Base-by-base conservation (phyloP, 2,113 vertebrate genomes). In the human (Homo sapiens) region DNA sequence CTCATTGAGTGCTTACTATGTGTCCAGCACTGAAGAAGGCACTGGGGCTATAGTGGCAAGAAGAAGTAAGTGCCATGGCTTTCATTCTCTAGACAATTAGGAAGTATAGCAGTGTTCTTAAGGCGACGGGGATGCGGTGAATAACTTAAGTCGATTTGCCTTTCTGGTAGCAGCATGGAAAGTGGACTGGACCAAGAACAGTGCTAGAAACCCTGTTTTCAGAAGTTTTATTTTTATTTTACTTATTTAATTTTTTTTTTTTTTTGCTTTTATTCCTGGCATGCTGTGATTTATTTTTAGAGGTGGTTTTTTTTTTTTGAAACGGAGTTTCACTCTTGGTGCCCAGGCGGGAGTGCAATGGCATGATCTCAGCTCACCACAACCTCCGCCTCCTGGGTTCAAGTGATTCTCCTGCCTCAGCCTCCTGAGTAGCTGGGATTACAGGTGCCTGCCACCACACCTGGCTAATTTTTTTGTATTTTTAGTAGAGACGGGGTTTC, bases 21-120 rank as follows among this genome's bases (percentile, higher is more conserved):
- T 35, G 20, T 61, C 78, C 1, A 32, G 10, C 30, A 2, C 23
- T 0, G 10, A 84, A 16, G 2, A 10, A 12, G 43, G 14, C 30
- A 0, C 45, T 43, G 30, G 8, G 55, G 38, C 18, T 9, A 6
- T 0, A 2, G 18, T 3, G 11, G 23, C 6, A 4, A 20, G 6
- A 2, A 7, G 16, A 22, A 59, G 38, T 1, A 27, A 43, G 14
- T 2, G 1, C 40, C 5, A 1, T 0, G 9, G 9, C 30, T 88
- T 57, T 45, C 52, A 22, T 64, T 61, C 40, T n/a, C 14, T 18
- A 72, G 12, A 40, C 32, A 23, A 1, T 8, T 0, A 1, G n/a
- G 38, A 45, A 20, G 10, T 18, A 18, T 1, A 5, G 9, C 27
- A 18, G 5, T 4, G 4, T 13, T 20, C 18, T 79, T 6, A 43